Base-by-base conservation (phyloP, 2,888 invertebrate species). In the Luffia ferchaultella region DNA sequence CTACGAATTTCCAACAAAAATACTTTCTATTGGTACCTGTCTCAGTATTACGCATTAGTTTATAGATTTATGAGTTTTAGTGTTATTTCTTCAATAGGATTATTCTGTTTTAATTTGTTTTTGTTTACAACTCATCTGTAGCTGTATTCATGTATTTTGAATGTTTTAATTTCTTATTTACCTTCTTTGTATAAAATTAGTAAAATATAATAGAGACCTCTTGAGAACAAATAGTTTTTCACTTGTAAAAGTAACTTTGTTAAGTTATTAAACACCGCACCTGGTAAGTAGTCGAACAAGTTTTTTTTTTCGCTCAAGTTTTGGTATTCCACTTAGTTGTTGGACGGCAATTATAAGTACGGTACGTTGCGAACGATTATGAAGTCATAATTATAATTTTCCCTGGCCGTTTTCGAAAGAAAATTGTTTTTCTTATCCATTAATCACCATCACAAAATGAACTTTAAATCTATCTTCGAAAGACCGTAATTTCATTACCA, bases 201-300 rank as follows among this genome's bases (percentile, higher is more conserved):
- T n/a, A n/a, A n/a, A n/a, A n/a, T n/a, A n/a, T n/a, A n/a, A n/a
- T n/a, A n/a, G n/a, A n/a, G n/a, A n/a, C n/a, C n/a, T n/a, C n/a
- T n/a, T n/a, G n/a, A n/a, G n/a, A n/a, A n/a, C n/a, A n/a, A n/a
- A n/a, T n/a, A n/a, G n/a, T n/a, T n/a, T n/a, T n/a, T n/a, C n/a
- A n/a, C n/a, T n/a, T n/a, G n/a, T n/a, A n/a, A n/a, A n/a, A 68
- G 64, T 63, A 60, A 65, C 68, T 68, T 70, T 70, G 72, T 72
- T 67, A 69, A 68, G 69, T 70, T 65, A 74, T 76, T 76, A 76
- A 62, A 57, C 59, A 59, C 64, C 63, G 73, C 76, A 75, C 74
- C 76, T 76, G 74, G 62, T 61, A 60, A 54, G 53, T 51, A 47
- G 50, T 47, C 46, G 43, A 30, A 3, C 30, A 30, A 47, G 42